These are phyloP conservation scores for Zaprionus bogoriensis DNA, from an alignment of 2,888 invertebrate genomes.

Conservation along the genomic window DNA sequence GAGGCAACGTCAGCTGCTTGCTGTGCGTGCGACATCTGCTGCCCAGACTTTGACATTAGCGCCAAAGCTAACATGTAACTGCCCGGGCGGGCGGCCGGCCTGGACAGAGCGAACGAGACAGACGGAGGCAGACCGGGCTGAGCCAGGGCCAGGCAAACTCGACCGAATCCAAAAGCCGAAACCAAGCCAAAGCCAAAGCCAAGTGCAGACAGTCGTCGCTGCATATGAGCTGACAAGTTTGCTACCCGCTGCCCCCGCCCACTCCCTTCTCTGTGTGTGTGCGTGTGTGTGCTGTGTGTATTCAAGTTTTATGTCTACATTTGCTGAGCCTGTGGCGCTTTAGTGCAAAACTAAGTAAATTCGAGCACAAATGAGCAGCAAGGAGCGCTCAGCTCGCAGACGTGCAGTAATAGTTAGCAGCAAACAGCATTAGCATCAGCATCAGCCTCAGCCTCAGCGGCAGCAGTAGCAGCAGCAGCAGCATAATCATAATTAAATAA, in stretches of 20 bases:
- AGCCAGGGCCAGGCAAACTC: too few relatives aligned
- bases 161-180: conserved; percentile 17
- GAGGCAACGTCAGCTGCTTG: conserved; percentile 15
- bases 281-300: conserved; percentile 24
- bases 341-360: conserved; percentile 75
- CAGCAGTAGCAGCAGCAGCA: conserved; percentile 2
- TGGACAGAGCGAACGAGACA: neutral
- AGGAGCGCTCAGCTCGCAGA: conserved; percentile 31
- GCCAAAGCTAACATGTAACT: conserved; percentile 61
- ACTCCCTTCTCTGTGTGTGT: neutral
- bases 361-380: conserved; percentile 66
- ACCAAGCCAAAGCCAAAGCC: conserved; percentile 26
- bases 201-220: conserved; percentile 38
- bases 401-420: conserved; percentile 51
- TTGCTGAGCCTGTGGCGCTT: conserved; percentile 63
- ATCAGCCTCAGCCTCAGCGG: conserved; percentile 11
- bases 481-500: conserved; percentile 76
- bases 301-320: conserved; percentile 75
- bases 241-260: neutral
- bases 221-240: conserved; percentile 52
- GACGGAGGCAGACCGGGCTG: neutral
- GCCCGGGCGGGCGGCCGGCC: conserved; percentile 5
- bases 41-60: conserved; percentile 63
- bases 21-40: conserved; percentile 64
- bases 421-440: conserved; percentile 41